Percentiles rank a stretch among this genome's conserved stretches.
Conservation (phyloP, 2,888 invertebrate genomes). For the Thysanoteuthis rhombus region DNA sequence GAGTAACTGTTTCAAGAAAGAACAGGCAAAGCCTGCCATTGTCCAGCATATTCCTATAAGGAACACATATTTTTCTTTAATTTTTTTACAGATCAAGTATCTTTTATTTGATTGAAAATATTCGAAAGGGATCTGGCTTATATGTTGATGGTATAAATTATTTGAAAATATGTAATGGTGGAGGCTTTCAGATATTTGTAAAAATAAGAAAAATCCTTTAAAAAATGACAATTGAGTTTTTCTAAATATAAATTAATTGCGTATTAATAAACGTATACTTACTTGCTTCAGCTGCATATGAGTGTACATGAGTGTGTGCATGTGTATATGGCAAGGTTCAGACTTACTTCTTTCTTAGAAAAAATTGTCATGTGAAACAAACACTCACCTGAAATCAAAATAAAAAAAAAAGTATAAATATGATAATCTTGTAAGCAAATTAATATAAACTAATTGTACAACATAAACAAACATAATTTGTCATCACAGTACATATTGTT, state of each 20-base stretch:
- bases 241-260: no score
- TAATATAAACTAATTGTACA: background rate
- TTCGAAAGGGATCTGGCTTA: no score
- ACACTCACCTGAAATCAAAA: background rate
- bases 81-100: no score
- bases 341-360: background rate
- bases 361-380: slow-evolving; percentile 1
- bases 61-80: background rate
- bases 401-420: background rate
- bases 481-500: background rate
- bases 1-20: no score
- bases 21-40: no score
- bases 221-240: no score
- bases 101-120: no score
- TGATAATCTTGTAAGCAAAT: background rate
- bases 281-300: background rate
- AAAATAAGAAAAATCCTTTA: no score
- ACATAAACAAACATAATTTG: background rate
- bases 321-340: background rate
- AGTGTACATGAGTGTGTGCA: background rate
- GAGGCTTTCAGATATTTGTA: no score
- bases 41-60: no score
- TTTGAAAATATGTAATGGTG: no score
- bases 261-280: background rate
- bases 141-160: no score